Percentiles rank a stretch among this genome's conserved stretches.
phyloP scores from a whole-genome alignment of 1,140 invertebrate species.

The Ostrea denselamellosa region DNA sequence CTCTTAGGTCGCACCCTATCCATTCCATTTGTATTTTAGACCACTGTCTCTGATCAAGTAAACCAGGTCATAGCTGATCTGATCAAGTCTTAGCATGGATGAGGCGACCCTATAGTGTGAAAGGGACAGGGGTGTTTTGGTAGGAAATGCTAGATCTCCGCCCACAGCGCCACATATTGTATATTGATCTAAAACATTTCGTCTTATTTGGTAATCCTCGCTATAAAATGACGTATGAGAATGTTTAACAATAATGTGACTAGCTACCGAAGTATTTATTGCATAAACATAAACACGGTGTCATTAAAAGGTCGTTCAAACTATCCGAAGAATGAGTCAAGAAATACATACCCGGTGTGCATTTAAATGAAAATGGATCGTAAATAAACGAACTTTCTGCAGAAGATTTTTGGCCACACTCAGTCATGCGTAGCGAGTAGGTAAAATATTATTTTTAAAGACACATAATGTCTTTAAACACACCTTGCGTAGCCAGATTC shows the following conservation, averaged over 20 bases:
- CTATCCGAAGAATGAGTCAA: background rate
- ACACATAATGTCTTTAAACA: slow-evolving; percentile 31
- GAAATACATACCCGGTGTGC: slow-evolving; percentile 25
- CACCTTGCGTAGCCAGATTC: background rate
- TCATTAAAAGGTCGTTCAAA: background rate
- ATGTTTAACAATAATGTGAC: background rate
- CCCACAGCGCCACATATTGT: too few relatives aligned
- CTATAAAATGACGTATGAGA: background rate
- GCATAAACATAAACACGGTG: background rate
- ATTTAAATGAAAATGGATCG: background rate
- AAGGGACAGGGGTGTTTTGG: too few relatives aligned
- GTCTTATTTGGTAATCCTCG: too few relatives aligned
- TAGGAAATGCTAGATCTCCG: too few relatives aligned
- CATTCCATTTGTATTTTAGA: too few relatives aligned
- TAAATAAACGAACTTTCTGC: background rate
- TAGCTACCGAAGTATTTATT: slow-evolving; percentile 9
- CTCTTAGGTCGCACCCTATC: too few relatives aligned
- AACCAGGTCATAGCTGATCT: too few relatives aligned
- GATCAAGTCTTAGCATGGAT: too few relatives aligned
- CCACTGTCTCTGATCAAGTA: too few relatives aligned
- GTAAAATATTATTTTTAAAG: slow-evolving; percentile 20
- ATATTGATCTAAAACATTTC: too few relatives aligned
- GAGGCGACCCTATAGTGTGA: too few relatives aligned
- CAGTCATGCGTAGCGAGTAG: background rate
- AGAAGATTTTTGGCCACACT: background rate